Evolutionary conservation across 2,113 vertebrate species (phyloP).

Genomic region (Pollimyrus isidori): DNA sequence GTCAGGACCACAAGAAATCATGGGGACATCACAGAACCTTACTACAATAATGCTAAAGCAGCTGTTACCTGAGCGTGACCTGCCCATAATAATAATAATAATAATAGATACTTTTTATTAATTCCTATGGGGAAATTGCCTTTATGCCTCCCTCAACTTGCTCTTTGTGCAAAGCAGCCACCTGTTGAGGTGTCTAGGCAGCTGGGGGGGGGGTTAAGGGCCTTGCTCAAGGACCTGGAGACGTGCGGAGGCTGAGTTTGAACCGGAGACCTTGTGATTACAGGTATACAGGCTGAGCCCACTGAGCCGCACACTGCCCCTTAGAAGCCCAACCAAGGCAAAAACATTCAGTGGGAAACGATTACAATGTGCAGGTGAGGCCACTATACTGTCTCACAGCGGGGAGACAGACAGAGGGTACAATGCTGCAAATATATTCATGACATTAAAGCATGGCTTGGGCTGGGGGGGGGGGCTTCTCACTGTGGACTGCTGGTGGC

Average conservation of each 20-base stretch:
- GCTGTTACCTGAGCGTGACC: background rate
- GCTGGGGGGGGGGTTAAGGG: too few species aligned
- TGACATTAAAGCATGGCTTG: conserved; percentile 19
- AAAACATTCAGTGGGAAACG: background rate
- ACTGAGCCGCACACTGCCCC: too few species aligned
- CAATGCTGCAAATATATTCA: conserved; percentile 27
- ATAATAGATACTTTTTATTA: too few species aligned
- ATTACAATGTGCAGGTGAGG: background rate
- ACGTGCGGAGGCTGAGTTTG: too few species aligned
- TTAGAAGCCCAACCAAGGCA: background rate
- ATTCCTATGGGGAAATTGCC: too few species aligned
- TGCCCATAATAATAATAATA: background rate
- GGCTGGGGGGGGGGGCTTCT: conserved; percentile 9
- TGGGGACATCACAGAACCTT: background rate
- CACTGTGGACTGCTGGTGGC: background rate
- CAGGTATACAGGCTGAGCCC: too few species aligned
- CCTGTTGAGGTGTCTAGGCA: too few species aligned
- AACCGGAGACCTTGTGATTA: too few species aligned
- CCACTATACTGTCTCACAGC: background rate
- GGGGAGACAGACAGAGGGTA: background rate
- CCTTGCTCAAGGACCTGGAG: too few species aligned
- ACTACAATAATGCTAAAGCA: background rate
- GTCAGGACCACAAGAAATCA: background rate
- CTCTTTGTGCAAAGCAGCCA: too few species aligned
- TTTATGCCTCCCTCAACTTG: too few species aligned